Percentiles rank a stretch among this genome's conserved stretches.
Evolutionary conservation across 2,888 invertebrate species (phyloP).

Genomic region (Yponomeuta plumbellus): DNA sequence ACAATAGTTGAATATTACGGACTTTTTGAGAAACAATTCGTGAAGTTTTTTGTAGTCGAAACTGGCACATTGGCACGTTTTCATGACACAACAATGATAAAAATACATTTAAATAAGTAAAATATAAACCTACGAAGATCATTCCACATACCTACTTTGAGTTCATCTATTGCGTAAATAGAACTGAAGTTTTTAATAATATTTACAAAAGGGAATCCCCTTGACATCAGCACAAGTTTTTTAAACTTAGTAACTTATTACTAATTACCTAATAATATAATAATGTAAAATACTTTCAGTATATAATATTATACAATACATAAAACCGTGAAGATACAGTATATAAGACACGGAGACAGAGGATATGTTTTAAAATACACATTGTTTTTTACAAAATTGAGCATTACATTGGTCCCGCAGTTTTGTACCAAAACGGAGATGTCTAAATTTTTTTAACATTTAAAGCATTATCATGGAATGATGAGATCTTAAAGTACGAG

Average conservation of each 20-base stretch:
- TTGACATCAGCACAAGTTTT: conserved; percentile 41
- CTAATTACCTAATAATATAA: conserved; percentile 29
- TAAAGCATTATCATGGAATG: conserved; percentile 67
- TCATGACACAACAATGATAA: conserved; percentile 53
- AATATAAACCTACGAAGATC: conserved; percentile 58
- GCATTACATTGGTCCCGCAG: conserved; percentile 50
- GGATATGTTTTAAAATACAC: conserved; percentile 9
- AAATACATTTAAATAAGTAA: conserved; percentile 41
- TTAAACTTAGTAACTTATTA: conserved; percentile 38
- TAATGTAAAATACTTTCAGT: conserved; percentile 17
- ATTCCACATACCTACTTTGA: conserved; percentile 42
- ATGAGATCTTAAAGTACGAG: conserved; percentile 60
- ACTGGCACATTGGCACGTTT: conserved; percentile 66
- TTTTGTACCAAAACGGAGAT: conserved; percentile 25
- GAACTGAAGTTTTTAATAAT: conserved; percentile 28
- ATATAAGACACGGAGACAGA: neutral
- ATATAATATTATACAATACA: conserved; percentile 41
- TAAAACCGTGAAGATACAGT: conserved; percentile 22
- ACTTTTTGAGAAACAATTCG: neutral
- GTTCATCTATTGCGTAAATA: conserved; percentile 24
- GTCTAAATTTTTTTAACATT: conserved; percentile 27
- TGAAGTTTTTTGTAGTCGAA: neutral
- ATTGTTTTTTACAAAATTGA: conserved; percentile 43
- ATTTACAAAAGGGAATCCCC: conserved; percentile 44
- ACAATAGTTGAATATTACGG: neutral